Base-by-base conservation (phyloP, 2,797 vertebrate species). In the Catamblyrhynchus diadema region DNA sequence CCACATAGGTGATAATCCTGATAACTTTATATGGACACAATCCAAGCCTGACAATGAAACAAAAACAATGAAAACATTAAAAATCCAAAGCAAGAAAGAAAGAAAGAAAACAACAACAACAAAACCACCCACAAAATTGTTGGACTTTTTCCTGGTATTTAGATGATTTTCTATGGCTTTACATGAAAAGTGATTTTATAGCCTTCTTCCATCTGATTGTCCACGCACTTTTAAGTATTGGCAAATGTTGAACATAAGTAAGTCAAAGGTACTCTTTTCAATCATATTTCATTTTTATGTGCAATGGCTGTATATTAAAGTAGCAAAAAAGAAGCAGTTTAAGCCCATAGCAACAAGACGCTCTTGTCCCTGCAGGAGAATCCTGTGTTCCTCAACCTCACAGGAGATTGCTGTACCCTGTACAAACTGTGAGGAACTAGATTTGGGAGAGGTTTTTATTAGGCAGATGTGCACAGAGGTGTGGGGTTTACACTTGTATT, bases 1-100 rank as follows among this genome's bases (percentile, higher is more conserved):
- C 32, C 84, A 94, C 60, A 86, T 51, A 93, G 95, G 86, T 98
- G 94, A 91, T 78, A 97, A 84, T 96, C 86, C 88, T 87, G 61
- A 89, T 90, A 96, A 81, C 30, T 96, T 92, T 93, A 82, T 57
- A 12, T 57, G 73, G 78, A 96, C 89, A 94, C 35, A 91, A 87
- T 93, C 60, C 91, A 86, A 93, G 32, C 30, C 69, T 78, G 77
- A 45, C 25, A 71, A 45, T 32, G 8, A 45, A 83, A 48, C 33
- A 70, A 53, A 61, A 11, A 1, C 12, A 51, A 39, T 1, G 25
- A 42, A 47, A 37, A 53, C 30, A 54, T 14, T 62, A 65, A 53
- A 73, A 48, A 23, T 28, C 10, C 3, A 59, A 39, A 33, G 2
- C 24, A 60, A 20, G 13, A 11, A 35, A 16, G 9, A 39, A 56